A percentile compares a stretch with the other conserved stretches of the same genome.
Conservation (phyloP, 2,113 vertebrate genomes). For the Tenrec ecaudatus region DNA sequence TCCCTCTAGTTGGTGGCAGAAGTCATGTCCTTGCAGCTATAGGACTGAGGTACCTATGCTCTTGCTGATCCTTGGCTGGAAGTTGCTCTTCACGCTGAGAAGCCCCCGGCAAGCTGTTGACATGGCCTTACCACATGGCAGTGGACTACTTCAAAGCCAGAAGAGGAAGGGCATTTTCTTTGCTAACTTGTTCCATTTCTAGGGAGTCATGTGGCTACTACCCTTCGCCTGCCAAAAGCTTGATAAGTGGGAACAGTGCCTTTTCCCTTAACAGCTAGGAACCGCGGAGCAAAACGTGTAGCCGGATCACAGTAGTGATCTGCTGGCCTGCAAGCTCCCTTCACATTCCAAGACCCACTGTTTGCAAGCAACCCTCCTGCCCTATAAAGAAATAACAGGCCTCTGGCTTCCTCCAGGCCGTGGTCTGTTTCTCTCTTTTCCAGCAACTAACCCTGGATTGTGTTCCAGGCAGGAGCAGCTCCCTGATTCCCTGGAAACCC, state of each 20-base stretch:
- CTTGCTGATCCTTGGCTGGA: neutral
- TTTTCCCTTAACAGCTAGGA: neutral
- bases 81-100: neutral
- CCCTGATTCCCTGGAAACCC: neutral
- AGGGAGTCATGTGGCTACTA: neutral
- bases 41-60: neutral
- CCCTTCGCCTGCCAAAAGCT: neutral
- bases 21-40: neutral
- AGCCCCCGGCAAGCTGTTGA: neutral
- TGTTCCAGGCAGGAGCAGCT: neutral
- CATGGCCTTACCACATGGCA: neutral
- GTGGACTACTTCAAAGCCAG: neutral
- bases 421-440: neutral
- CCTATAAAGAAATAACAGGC: neutral
- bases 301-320: neutral
- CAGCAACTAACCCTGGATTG: neutral
- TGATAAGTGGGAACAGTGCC: neutral
- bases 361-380: neutral
- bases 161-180: neutral
- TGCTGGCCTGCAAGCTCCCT: neutral
- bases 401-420: neutral
- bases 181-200: neutral
- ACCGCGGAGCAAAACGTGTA: neutral
- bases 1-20: neutral
- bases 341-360: neutral